These are phyloP conservation scores for Threskiornis aethiopicus DNA, from an alignment of 2,797 vertebrate genomes.

Conservation along the genomic window DNA sequence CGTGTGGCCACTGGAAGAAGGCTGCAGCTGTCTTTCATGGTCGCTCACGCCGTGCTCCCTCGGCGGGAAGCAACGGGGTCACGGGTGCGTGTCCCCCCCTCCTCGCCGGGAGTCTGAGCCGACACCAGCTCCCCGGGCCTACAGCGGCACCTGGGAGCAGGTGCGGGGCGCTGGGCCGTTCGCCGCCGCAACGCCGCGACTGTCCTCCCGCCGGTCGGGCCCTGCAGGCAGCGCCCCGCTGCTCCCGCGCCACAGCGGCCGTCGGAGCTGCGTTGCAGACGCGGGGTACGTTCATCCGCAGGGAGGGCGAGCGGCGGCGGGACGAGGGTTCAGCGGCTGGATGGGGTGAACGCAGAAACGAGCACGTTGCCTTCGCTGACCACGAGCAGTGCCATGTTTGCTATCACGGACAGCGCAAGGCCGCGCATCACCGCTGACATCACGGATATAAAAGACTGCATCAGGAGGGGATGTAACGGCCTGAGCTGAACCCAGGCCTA, in stretches of 20 bases:
- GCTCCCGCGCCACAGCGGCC: background rate
- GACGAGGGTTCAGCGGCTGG: background rate
- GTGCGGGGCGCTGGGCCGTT: fast-evolving
- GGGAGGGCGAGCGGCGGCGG: background rate
- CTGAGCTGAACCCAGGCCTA: background rate
- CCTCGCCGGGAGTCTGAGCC: background rate
- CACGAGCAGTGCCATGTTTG: constrained; percentile 1
- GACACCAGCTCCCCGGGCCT: background rate
- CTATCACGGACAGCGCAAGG: constrained; percentile 20
- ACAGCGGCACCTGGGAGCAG: background rate
- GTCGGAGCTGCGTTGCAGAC: fast-evolving
- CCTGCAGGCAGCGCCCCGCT: background rate
- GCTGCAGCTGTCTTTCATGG: background rate
- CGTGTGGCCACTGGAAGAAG: background rate
- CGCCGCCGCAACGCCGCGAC: fast-evolving
- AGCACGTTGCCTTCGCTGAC: background rate
- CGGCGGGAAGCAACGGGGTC: background rate
- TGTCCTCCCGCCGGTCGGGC: fast-evolving
- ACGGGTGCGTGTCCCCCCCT: fast-evolving
- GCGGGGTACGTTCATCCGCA: fast-evolving
- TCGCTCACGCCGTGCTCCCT: background rate
- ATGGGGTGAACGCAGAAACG: fast-evolving
- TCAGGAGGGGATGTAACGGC: background rate
- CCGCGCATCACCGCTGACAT: background rate
- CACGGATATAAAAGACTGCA: background rate